These are phyloP conservation scores for Drosophila infuscata DNA, from an alignment of 2,888 invertebrate species.

Conservation along the genomic window DNA sequence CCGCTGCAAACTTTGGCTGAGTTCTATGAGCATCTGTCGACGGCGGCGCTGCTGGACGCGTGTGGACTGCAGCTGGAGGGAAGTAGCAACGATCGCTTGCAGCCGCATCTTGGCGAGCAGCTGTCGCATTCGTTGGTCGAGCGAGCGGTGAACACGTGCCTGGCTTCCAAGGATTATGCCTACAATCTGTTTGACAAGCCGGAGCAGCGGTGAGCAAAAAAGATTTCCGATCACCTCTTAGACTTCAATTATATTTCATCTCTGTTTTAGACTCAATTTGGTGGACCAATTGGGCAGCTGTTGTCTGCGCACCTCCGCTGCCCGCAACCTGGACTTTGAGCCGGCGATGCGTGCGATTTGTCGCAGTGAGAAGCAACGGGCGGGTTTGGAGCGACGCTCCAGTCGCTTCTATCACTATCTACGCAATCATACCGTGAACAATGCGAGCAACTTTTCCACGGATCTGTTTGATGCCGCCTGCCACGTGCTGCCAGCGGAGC, in stretches of 20 bases:
- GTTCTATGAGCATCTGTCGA: constrained; percentile 84
- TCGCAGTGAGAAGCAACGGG: constrained; percentile 88
- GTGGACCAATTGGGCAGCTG: constrained; percentile 85
- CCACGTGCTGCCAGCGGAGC: constrained; percentile 55
- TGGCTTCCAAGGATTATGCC: constrained; percentile 75
- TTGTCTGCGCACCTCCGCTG: constrained; percentile 86
- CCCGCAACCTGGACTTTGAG: constrained; percentile 89
- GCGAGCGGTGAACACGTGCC: constrained; percentile 74
- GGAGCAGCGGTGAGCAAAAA: constrained; percentile 68
- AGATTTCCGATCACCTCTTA: accelerated
- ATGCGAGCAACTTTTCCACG: constrained; percentile 86
- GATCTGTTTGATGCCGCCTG: constrained; percentile 86
- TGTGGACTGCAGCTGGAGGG: constrained; percentile 32
- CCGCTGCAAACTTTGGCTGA: constrained; percentile 85
- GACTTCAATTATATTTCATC: background rate
- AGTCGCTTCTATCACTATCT: constrained; percentile 93
- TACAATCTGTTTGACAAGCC: constrained; percentile 82
- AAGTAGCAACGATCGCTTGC: constrained; percentile 70
- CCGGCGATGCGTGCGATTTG: constrained; percentile 89
- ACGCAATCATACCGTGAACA: constrained; percentile 85
- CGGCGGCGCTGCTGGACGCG: constrained; percentile 81
- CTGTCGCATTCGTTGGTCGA: constrained; percentile 82
- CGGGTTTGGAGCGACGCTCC: constrained; percentile 87
- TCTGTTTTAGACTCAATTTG: constrained; percentile 86
- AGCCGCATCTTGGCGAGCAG: constrained; percentile 75